Evolutionary conservation across 2,113 vertebrate species (phyloP).

Genomic region (Mirounga angustirostris): DNA sequence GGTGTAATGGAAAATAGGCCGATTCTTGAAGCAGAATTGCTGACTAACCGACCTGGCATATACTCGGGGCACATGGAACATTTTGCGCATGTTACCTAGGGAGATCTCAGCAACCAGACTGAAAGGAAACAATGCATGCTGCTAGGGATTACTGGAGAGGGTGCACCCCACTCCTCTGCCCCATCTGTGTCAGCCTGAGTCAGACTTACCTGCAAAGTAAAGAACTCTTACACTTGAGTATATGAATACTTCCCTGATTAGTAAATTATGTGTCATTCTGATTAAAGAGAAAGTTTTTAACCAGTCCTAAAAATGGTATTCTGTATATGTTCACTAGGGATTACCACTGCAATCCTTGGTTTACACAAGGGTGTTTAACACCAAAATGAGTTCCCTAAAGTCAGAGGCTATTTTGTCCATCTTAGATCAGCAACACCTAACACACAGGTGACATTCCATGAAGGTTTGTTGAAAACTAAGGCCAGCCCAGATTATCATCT

Average conservation of each 20-base stretch:
- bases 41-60: slow-evolving; percentile 66
- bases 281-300: slow-evolving; percentile 30
- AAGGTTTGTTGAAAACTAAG: slow-evolving; percentile 7
- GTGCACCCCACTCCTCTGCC: too few relatives aligned
- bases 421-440: neutral
- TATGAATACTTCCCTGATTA: neutral
- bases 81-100: neutral
- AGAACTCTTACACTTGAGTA: neutral
- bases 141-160: neutral
- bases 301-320: neutral
- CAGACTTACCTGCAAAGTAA: neutral
- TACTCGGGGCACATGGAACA: neutral
- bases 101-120: neutral
- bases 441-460: neutral
- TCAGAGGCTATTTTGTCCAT: neutral
- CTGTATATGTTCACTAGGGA: neutral
- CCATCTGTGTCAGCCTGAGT: neutral
- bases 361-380: neutral
- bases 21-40: slow-evolving; percentile 54
- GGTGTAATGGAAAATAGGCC: neutral
- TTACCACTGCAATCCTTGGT: neutral
- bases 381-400: neutral
- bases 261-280: neutral
- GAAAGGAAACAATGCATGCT: neutral
- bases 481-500: neutral